phyloP scores from a whole-genome alignment of 1,140 invertebrate species.

The Hirudo medicinalis region DNA sequence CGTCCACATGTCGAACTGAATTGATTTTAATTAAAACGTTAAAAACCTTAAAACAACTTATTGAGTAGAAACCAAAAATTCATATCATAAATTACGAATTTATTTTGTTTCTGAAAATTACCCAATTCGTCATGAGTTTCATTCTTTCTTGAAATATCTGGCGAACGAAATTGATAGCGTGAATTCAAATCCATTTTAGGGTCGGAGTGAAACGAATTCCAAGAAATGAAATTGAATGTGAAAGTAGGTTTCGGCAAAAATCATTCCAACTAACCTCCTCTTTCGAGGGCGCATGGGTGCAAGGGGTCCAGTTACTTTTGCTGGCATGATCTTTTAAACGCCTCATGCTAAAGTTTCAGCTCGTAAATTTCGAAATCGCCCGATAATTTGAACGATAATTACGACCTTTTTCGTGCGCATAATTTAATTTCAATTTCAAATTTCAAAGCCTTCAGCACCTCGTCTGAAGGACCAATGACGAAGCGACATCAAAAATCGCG shows the following conservation, averaged over 20 bases:
- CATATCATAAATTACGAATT: not conserved
- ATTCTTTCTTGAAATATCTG: slow-evolving; percentile 27
- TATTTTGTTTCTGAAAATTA: slow-evolving; percentile 18
- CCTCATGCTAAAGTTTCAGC: too few species aligned
- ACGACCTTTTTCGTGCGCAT: too few species aligned
- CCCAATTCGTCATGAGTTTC: slow-evolving; percentile 28
- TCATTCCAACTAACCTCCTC: slow-evolving; percentile 29
- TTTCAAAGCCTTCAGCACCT: too few species aligned
- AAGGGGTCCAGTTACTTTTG: slow-evolving; percentile 40
- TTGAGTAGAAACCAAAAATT: not conserved
- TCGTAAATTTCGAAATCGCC: too few species aligned
- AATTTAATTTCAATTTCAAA: too few species aligned
- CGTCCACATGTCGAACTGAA: slow-evolving; percentile 29
- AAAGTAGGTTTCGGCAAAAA: slow-evolving; percentile 10
- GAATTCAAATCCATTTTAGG: not conserved
- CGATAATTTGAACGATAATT: too few species aligned
- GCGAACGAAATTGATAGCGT: slow-evolving; percentile 8
- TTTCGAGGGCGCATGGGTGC: slow-evolving; percentile 36
- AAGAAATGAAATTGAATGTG: not conserved
- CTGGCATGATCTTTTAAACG: slow-evolving; percentile 25
- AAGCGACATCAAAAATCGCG: too few species aligned
- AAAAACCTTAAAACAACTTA: not conserved
- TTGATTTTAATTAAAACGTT: not conserved
- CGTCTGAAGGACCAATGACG: too few species aligned
- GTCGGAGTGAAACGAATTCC: not conserved